Conservation (phyloP, 2,113 vertebrate genomes). For the Ardeotis arabs region DNA sequence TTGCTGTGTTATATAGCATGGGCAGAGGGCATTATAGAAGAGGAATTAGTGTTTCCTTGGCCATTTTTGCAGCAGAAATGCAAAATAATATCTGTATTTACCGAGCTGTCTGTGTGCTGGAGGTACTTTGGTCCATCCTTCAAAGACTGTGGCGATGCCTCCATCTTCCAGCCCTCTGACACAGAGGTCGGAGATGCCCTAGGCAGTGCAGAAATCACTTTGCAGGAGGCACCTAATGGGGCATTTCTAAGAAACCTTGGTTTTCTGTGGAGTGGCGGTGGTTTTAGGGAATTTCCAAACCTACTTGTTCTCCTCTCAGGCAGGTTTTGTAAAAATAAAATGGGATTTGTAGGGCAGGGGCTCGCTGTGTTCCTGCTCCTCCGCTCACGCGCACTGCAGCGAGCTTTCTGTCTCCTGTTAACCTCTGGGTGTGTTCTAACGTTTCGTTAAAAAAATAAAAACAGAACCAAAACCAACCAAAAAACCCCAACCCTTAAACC, state of each 20-base stretch:
- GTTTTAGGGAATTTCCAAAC: background rate
- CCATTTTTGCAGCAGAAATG: background rate
- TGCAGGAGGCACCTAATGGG: background rate
- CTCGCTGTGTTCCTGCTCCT: background rate
- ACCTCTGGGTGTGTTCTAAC: background rate
- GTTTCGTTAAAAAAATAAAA: background rate
- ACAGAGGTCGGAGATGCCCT: background rate
- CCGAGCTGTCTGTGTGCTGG: background rate
- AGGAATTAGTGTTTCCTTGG: background rate
- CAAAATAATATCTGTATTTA: background rate
- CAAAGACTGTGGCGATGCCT: background rate
- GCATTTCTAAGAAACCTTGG: background rate
- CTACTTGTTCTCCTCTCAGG: background rate
- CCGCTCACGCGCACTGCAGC: background rate
- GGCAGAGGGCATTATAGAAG: accelerated
- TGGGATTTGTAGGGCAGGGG: background rate
- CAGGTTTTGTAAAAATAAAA: background rate
- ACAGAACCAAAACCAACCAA: too few species aligned
- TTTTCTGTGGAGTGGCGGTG: background rate
- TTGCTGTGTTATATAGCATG: background rate
- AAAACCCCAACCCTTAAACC: background rate
- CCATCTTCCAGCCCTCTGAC: background rate
- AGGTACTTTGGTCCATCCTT: background rate
- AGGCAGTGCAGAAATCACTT: accelerated
- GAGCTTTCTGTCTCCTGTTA: background rate